Percentiles rank a stretch among this genome's conserved stretches.
phyloP scores from a whole-genome alignment of 2,888 invertebrate species.

The Parnassius orleans region DNA sequence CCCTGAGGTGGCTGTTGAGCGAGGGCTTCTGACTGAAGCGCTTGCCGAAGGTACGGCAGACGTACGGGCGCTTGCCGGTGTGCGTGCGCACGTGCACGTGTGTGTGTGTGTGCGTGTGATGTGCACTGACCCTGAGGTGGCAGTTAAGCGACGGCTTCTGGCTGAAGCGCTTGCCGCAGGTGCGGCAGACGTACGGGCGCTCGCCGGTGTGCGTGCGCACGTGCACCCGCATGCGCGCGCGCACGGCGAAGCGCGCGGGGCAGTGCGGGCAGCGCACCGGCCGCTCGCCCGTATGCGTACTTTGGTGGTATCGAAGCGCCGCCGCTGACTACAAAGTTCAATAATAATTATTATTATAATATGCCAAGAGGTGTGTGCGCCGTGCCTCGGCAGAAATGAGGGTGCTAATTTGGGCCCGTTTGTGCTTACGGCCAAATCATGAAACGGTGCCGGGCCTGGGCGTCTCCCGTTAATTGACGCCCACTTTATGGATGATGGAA shows the following conservation, averaged over 20 bases:
- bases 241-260: slow-evolving; percentile 48
- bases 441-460: no score
- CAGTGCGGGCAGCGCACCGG: slow-evolving; percentile 53
- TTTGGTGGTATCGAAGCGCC: slow-evolving; percentile 55
- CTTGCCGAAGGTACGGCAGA: slow-evolving; percentile 56
- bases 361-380: no score
- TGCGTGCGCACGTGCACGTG: no score
- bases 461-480: no score
- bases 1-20: slow-evolving; percentile 75
- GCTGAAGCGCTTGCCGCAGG: slow-evolving; percentile 60
- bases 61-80: neutral
- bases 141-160: slow-evolving; percentile 71
- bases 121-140: slow-evolving; percentile 69
- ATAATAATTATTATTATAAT: no score
- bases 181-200: slow-evolving; percentile 59
- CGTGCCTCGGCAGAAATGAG: no score
- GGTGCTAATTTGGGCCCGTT: no score
- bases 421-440: no score
- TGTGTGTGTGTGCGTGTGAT: no score
- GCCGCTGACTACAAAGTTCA: slow-evolving; percentile 50
- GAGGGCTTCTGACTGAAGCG: slow-evolving; percentile 69
- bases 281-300: slow-evolving; percentile 63
- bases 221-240: slow-evolving; percentile 53
- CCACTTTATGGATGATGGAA: no score
- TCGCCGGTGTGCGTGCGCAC: slow-evolving; percentile 60